A percentile compares a stretch with the other conserved stretches of the same genome.
These are phyloP conservation scores for Chaetodon auriga DNA, from an alignment of 2,113 vertebrate species.

Conservation along the genomic window DNA sequence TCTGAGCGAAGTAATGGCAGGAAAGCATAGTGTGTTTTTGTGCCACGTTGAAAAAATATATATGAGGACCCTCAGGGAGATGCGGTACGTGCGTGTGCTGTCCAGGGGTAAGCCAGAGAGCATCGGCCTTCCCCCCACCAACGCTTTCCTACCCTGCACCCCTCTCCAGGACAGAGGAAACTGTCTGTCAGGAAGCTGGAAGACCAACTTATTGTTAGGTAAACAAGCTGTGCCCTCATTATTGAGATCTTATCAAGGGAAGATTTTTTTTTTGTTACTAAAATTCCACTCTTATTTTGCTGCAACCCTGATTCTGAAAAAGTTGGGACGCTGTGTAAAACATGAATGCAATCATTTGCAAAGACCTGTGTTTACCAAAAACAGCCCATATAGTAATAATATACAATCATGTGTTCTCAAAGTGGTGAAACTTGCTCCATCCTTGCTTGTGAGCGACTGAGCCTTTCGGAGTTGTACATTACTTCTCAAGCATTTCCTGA, in stretches of 20 bases:
- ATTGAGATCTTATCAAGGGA: constrained; percentile 4
- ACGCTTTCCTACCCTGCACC: constrained; percentile 65
- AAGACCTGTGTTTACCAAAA: no score
- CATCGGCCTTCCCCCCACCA: constrained; percentile 58
- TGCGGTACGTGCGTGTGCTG: constrained; percentile 54
- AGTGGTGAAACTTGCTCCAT: no score
- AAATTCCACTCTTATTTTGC: not conserved
- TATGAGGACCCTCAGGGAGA: constrained; percentile 68
- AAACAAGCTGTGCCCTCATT: constrained; percentile 58
- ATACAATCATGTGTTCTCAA: no score
- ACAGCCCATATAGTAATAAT: no score
- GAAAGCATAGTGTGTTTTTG: constrained; percentile 79
- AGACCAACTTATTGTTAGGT: constrained; percentile 51
- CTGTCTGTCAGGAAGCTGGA: constrained; percentile 64
- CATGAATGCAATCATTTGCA: no score
- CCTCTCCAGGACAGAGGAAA: constrained; percentile 79
- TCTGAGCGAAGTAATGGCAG: constrained; percentile 78
- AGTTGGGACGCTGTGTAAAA: no score
- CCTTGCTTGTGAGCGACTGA: no score
- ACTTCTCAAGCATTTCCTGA: not conserved
- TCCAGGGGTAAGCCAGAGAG: constrained; percentile 67
- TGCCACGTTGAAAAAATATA: constrained; percentile 71
- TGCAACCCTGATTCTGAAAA: not conserved
- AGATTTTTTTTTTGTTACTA: not conserved
- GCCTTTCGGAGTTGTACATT: no score